Conservation (phyloP, 2,888 invertebrate species). For the Pyrgus malvae region DNA sequence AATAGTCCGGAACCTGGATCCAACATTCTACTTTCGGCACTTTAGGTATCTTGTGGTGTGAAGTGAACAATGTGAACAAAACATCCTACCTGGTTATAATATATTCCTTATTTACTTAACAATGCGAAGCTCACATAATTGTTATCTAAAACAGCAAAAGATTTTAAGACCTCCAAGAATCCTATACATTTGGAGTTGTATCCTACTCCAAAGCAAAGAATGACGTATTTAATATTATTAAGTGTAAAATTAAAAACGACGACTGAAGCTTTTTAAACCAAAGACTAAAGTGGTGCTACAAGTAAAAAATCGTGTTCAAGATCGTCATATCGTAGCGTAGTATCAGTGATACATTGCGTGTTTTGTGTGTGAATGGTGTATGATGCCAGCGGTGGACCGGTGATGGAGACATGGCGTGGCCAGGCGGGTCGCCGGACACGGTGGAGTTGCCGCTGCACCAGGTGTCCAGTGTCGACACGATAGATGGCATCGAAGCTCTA, state of each 20-base stretch:
- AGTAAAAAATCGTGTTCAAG: slow-evolving; percentile 14
- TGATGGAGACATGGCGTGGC: slow-evolving; percentile 70
- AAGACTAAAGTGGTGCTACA: slow-evolving; percentile 24
- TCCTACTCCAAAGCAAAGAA: too few species aligned
- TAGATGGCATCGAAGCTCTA: slow-evolving; percentile 43
- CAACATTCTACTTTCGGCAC: too few species aligned
- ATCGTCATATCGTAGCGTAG: slow-evolving; percentile 10
- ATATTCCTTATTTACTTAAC: too few species aligned
- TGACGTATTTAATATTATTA: too few species aligned
- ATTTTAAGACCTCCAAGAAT: too few species aligned
- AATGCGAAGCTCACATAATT: too few species aligned
- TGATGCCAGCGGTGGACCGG: slow-evolving; percentile 37
- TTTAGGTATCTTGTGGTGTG: too few species aligned
- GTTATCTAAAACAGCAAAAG: too few species aligned
- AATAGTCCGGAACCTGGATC: too few species aligned
- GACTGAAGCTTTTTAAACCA: not conserved
- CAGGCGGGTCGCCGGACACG: slow-evolving; percentile 61
- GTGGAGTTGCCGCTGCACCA: slow-evolving; percentile 63
- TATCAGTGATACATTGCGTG: slow-evolving; percentile 3
- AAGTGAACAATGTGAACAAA: too few species aligned
- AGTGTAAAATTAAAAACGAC: not conserved
- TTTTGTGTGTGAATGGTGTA: slow-evolving; percentile 20
- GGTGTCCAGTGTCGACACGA: slow-evolving; percentile 38
- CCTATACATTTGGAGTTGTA: too few species aligned
- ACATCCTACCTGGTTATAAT: too few species aligned